Evolutionary conservation across 2,888 invertebrate species (phyloP), one percentile per base, ranked within the genome.

Genomic region (Ormyrus rosae): DNA sequence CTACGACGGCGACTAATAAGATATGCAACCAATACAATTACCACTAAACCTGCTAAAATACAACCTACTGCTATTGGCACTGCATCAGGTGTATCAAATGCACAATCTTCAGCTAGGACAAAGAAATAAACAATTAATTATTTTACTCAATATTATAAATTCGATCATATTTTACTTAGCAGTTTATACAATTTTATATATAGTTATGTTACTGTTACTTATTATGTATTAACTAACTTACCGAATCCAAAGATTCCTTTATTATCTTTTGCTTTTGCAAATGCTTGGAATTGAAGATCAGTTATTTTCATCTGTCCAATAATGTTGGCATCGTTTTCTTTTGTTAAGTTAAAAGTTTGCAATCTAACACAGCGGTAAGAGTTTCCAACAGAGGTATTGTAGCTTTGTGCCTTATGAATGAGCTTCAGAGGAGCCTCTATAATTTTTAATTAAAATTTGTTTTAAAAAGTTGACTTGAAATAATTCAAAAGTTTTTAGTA

Each of bases 1-100:
- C 94, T 95, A 88, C 96, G 94, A 89, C 96, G 94, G 88, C 99
- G 96, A 81, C 97, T 98, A 88, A 98, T 94, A 84, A 99, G 93
- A 92, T 99, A 99, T 64, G 97, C 97, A 85, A 96, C 93, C 85
- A 99, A 94, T 73, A 99, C 98, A 84, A 98, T 94, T 81, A 98
- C 92, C 83, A 99, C 97, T 80, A 99, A 93, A 71, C 94, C 96
- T 83, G 96, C 97, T 80, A 99, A 93, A 71, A 97, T 96, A 90
- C 97, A 96, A 13, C 99, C 99, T 82, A 99, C 99, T 45, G 97
- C 97, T 89, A 99, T 98, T 46, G 99, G 99, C 79, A 99, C 98
- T 83, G 97, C 94, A 92, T 99, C 99, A 13, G 96, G 94, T 6
- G 96, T 94, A 86, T 95, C 94, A 56, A 92, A 92, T 78, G 94